Evolutionary conservation across 2,888 invertebrate species (phyloP).

Genomic region (Eristalinus sepulchralis): DNA sequence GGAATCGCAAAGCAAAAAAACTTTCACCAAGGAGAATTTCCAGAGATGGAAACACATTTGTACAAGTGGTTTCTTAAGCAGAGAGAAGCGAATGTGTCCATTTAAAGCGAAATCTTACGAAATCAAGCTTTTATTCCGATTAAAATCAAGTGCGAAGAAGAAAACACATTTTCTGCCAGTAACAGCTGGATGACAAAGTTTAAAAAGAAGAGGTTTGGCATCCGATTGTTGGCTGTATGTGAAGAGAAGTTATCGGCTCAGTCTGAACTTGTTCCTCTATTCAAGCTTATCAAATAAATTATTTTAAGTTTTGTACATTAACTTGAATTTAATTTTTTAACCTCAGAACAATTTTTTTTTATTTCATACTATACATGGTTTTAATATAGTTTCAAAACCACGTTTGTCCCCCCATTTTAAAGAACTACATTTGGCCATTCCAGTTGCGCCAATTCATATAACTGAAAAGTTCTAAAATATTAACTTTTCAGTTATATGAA

Average conservation of each 20-base stretch:
- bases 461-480: no score
- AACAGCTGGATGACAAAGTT: background rate
- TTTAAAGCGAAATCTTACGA: conserved; percentile 5
- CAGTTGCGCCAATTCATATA: no score
- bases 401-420: no score
- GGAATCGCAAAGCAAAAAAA: conserved; percentile 17
- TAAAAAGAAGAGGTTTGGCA: conserved; percentile 14
- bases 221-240: conserved; percentile 14
- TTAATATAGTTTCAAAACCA: no score
- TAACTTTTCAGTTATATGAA: no score
- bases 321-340: no score
- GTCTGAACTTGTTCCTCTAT: no score
- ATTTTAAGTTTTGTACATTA: no score
- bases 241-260: conserved; percentile 14
- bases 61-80: conserved; percentile 19
- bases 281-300: no score
- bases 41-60: conserved; percentile 9
- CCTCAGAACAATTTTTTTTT: no score
- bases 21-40: conserved; percentile 16
- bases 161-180: conserved; percentile 3
- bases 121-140: conserved; percentile 3
- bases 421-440: no score
- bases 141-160: background rate
- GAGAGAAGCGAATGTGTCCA: conserved; percentile 3
- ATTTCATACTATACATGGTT: no score